Base-by-base conservation (phyloP, 2,888 invertebrate species). In the Drosophila histrio region DNA sequence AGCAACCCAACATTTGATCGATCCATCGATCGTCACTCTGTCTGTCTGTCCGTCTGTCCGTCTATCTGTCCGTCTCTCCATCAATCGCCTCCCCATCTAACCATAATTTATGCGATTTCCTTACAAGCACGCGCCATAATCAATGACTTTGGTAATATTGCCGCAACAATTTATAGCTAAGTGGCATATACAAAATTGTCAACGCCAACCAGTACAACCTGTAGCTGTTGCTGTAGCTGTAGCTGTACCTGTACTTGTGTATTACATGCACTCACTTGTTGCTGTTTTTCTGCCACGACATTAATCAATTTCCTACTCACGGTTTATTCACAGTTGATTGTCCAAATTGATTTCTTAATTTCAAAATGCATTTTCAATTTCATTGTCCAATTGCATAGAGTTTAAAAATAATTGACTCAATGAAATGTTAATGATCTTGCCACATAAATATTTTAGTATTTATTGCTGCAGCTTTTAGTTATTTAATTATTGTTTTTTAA, bases 81-180 rank as follows among this genome's bases (percentile, higher is more conserved):
- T 4, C 2, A 2, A n/a, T n/a, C n/a, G n/a, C n/a, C 8, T 13
- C 34, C 15, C 17, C 9, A 26, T 4, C 19, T 34, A 39, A 7
- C 63, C 67, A 84, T 81, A 72, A 81, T 72, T 76, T 60, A 67
- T 49, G 43, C 79, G 52, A 87, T 85, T 82, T 82, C 87, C 82
- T 81, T 78, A 87, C 87, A 63, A 66, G 85, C 82, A 75, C 79
- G 76, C 72, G 69, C 72, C 77, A 54, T 52, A 84, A 72, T 76
- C 79, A 79, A 53, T 44, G 54, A 30, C 60, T 79, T 63, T 44
- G 64, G 46, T 43, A 30, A 69, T 61, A 41, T 63, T 47, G 56
- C 67, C 59, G 67, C 79, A 85, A 61, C 69, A 60, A 79, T 73
- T 81, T 78, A 68, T 78, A 44, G 79, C 62, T 61, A 64, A 64